Evolutionary conservation across 2,113 vertebrate species (phyloP), one percentile per base, ranked within the genome.

Genomic region (Casuarius casuarius): DNA sequence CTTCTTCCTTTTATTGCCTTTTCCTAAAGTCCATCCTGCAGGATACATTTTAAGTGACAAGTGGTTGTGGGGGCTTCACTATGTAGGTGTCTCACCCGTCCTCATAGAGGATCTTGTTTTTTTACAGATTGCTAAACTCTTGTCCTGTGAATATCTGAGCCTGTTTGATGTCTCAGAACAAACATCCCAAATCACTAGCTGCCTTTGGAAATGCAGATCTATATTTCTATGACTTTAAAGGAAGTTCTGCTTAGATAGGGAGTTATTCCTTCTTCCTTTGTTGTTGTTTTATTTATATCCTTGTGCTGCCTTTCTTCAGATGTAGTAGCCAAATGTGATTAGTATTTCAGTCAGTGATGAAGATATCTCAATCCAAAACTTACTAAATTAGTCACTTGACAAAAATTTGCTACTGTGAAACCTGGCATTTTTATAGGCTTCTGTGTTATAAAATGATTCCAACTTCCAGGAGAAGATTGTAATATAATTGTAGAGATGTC

Each of bases 111-210:
- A 38, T 88, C 9, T 66, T 90, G 6, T 74, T 89, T 38, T 80
- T 92, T 95, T 72, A 35, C 87, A 95, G 91, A 82, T 68, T 70
- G n/a, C 42, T 96, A 87, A 95, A 87, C 48, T 62, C 21, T 9
- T 84, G 44, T 82, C 52, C 77, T 83, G 5, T 56, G 72, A 84
- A 90, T 80, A 92, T 33, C 13, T 52, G 35, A 61, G 13, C 23
- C 61, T 81, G 20, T 48, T 35, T 71, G 91, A 40, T 84, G 46
- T 40, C 35, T 92, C 80, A 76, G n/a, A 86, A 77, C n/a, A 33
- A 87, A 68, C 52, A 28, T 44, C 29, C 51, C 72, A 12, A 95
- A 89, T 73, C 25, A 46, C 10, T 78, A 48, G 17, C 49, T 75
- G 29, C 38, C 40, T 93, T 72, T 89, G 26, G 71, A 94, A 93